Evolutionary conservation across 2,797 vertebrate species (phyloP), one percentile per base, ranked within the genome.

Genomic region (Hydrocynus forskahlii): DNA sequence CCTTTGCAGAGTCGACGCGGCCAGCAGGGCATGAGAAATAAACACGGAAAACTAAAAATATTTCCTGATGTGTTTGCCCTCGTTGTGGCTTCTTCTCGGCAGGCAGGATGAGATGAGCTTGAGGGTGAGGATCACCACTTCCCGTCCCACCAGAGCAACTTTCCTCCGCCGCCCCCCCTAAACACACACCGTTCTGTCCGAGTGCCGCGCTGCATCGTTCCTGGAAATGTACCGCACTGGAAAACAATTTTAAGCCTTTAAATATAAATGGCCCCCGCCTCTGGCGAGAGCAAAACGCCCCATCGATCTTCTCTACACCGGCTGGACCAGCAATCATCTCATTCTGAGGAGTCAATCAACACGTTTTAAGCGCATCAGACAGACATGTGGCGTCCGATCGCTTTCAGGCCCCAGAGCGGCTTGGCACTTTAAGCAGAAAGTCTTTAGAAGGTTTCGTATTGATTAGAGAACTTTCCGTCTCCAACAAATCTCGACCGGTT

Each of bases 401-500:
- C 25, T 79, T n/a, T 64, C 62, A 1, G 45, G 45, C 38, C 43
- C 29, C 35, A 38, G 52, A 80, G 67, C 45, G 54, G 80, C 23
- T 80, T 77, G 16, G 68, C 63, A 71, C 78, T 78, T 76, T 82
- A 68, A 50, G 60, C 76, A 70, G 63, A 80, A 21, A 64, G 77
- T 55, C 17, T 75, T 82, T 83, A 78, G 80, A 67, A 77, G 66
- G 77, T 60, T 84, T 71, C 76, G 64, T 84, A 87, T 87, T 79
- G 84, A 87, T 86, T 69, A 68, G 69, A 66, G 67, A 78, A 55
- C 69, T 57, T 60, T 64, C 62, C 16, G 62, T 70, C 78, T 81
- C 70, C 77, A 57, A 67, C 64, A 66, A 82, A 78, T 76, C 70
- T 80, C 67, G 5, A 75, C 74, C 40, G 29, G 52, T 72, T 60